Conservation (phyloP, 2,113 vertebrate species). For the Pipra filicauda region DNA sequence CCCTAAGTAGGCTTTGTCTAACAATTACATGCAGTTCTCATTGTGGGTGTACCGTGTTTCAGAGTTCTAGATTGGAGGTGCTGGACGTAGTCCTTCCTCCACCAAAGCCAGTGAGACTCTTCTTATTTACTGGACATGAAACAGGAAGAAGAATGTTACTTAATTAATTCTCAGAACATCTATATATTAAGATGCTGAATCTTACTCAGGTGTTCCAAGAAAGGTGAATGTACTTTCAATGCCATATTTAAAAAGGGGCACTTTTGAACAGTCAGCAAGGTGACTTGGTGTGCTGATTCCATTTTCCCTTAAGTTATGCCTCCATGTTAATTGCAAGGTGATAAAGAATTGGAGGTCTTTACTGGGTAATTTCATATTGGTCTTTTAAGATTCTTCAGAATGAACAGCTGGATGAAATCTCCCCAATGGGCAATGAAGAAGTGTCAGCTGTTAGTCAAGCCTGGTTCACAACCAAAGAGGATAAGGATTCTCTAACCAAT, state of each 20-base stretch:
- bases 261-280: not conserved
- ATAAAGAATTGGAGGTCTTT: not conserved
- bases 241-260: not conserved
- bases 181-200: not conserved
- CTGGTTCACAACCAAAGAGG: slow-evolving; percentile 99
- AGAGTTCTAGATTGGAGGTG: not conserved
- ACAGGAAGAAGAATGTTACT: not conserved
- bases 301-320: not conserved
- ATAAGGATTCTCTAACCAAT: slow-evolving; percentile 95
- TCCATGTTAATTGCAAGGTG: not conserved
- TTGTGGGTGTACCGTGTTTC: not conserved
- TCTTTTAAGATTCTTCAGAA: slow-evolving; percentile 87
- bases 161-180: not conserved
- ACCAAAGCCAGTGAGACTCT: not conserved
- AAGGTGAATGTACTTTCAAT: not conserved
- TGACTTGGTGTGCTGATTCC: not conserved
- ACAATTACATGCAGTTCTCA: not conserved
- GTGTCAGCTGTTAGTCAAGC: slow-evolving; percentile 96
- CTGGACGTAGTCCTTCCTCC: not conserved
- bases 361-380: not conserved
- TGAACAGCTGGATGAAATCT: slow-evolving; percentile 82
- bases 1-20: not conserved
- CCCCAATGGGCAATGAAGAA: slow-evolving; percentile 82
- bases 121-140: not conserved
- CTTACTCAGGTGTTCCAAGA: not conserved